Conservation (phyloP, 2,797 vertebrate genomes). For the Acestrorhynchus altus region DNA sequence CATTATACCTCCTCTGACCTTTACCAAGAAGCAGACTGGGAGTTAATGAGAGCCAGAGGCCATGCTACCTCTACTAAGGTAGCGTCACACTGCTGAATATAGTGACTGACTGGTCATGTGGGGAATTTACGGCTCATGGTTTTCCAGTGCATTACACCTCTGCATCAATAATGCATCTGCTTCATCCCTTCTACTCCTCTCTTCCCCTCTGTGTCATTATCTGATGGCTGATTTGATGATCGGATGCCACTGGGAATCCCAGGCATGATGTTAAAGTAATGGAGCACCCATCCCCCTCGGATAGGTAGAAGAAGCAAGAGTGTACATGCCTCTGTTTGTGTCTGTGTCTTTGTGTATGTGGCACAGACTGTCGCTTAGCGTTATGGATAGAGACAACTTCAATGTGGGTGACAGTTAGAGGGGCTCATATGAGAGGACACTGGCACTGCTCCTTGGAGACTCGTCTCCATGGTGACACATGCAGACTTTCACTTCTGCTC, state of each 20-base stretch:
- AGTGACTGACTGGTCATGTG: conserved; percentile 37
- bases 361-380: conserved; percentile 11
- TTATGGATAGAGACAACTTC: conserved; percentile 26
- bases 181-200: conserved; percentile 16
- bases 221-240: conserved; percentile 38
- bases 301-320: conserved; percentile 6
- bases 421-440: conserved; percentile 44
- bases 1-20: conserved; percentile 13
- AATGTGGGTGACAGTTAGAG: conserved; percentile 40
- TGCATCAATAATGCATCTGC: conserved; percentile 40
- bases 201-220: conserved; percentile 25
- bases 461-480: conserved; percentile 59
- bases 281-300: conserved; percentile 29
- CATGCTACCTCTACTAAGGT: conserved; percentile 24
- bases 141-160: conserved; percentile 37
- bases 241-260: conserved; percentile 15
- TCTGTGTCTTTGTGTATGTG: conserved; percentile 12
- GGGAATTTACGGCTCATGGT: conserved; percentile 29
- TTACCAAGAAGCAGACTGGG: conserved; percentile 31
- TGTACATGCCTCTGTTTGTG: background rate
- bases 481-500: conserved; percentile 51
- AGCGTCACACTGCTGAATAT: conserved; percentile 26
- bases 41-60: conserved; percentile 41
- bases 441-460: conserved; percentile 48
- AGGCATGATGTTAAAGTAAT: conserved; percentile 27